Evolutionary conservation across 23 tunicate genomes (phyloP).

Genomic region (Halocynthia roretzi): DNA sequence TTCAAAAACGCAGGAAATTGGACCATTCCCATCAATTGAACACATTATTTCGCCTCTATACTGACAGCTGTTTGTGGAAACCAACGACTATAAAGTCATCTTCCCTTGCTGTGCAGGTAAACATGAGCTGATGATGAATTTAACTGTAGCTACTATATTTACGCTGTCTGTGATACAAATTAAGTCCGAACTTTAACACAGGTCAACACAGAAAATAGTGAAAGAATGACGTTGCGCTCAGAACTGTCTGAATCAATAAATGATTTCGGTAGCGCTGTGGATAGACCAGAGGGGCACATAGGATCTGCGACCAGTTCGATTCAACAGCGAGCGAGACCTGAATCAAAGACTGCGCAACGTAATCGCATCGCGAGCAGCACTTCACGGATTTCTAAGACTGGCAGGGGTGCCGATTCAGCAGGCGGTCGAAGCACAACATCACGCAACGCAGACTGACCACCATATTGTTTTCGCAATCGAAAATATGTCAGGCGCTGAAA

Average conservation of each 20-base stretch:
- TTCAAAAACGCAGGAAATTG: constrained; percentile 10
- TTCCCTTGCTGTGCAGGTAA: constrained; percentile 45
- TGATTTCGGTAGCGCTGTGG: constrained; percentile 73
- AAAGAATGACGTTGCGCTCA: constrained; percentile 49
- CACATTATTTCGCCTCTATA: constrained; percentile 75
- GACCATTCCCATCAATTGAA: constrained; percentile 13
- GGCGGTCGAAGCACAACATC: constrained; percentile 20
- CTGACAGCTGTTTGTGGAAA: constrained; percentile 78
- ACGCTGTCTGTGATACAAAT: constrained; percentile 4
- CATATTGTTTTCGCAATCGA: no score
- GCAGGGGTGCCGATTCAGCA: constrained; percentile 37
- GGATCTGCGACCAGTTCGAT: constrained; percentile 10
- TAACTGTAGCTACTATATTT: neutral
- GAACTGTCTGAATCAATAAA: constrained; percentile 52
- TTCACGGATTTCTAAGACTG: constrained; percentile 40
- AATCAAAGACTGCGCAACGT: constrained; percentile 21
- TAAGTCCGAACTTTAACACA: neutral
- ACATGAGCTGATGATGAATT: neutral
- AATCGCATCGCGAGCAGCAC: constrained; percentile 42
- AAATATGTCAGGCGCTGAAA: no score
- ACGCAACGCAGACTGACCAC: constrained; percentile 17
- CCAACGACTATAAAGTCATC: constrained; percentile 36
- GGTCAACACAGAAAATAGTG: constrained; percentile 25
- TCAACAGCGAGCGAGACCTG: constrained; percentile 14
- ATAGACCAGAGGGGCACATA: constrained; percentile 38